phyloP scores from a whole-genome alignment of 2,888 invertebrate species.

The Oligia fasciuncula region DNA sequence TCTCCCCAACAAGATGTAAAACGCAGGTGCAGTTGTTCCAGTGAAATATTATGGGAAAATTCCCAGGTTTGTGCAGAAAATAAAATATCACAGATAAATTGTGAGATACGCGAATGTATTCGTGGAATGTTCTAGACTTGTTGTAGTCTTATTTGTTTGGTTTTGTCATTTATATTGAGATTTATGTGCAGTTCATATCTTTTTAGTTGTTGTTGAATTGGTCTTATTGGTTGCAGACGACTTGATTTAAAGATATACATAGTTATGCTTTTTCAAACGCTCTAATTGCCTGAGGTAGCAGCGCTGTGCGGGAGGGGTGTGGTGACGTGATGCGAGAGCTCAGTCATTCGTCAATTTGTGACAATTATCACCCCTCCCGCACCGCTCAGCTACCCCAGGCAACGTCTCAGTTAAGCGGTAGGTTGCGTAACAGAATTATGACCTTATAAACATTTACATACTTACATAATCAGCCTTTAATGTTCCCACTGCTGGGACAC shows the following conservation, averaged over 20 bases:
- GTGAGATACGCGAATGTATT: slow-evolving; percentile 53
- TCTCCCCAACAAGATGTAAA: slow-evolving; percentile 56
- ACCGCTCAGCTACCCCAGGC: no score
- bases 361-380: no score
- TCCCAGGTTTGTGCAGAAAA: slow-evolving; percentile 70
- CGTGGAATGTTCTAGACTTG: slow-evolving; percentile 45
- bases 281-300: neutral
- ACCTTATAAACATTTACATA: neutral
- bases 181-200: slow-evolving; percentile 32
- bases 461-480: no score
- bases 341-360: no score
- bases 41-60: slow-evolving; percentile 75
- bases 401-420: no score
- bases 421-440: neutral
- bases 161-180: slow-evolving; percentile 55
- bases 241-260: neutral
- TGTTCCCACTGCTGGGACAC: no score
- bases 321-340: no score
- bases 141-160: slow-evolving; percentile 49
- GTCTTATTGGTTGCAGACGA: neutral
- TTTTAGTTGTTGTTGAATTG: neutral
- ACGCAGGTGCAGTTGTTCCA: slow-evolving; percentile 71
- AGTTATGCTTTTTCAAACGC: neutral
- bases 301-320: no score
- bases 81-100: slow-evolving; percentile 67